Evolutionary conservation across 2,888 invertebrate species (phyloP).

Genomic region (Griposia aprilina): DNA sequence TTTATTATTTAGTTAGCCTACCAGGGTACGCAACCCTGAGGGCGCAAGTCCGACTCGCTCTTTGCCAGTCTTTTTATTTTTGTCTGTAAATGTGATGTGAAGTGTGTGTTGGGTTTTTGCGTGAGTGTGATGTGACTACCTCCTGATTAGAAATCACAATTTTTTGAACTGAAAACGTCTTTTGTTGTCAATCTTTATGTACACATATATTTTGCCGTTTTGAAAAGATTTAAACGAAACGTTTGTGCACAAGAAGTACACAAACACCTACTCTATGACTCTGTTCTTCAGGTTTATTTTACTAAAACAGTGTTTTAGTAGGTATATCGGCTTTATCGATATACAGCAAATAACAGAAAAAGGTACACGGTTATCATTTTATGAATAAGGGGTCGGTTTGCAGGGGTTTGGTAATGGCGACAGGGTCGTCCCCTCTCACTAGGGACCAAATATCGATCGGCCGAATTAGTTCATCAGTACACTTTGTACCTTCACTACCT

Average conservation of each 20-base stretch:
- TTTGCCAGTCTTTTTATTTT: neutral
- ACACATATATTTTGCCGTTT: neutral
- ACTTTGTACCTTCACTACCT: neutral
- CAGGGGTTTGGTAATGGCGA: neutral
- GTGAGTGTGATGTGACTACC: neutral
- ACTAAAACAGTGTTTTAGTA: neutral
- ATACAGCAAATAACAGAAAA: slow-evolving; percentile 5
- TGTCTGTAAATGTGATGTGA: neutral
- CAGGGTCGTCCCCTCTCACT: slow-evolving; percentile 29
- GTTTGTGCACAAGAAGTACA: neutral
- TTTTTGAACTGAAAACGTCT: neutral
- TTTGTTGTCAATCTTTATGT: neutral
- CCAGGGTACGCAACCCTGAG: neutral
- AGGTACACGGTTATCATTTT: slow-evolving; percentile 20
- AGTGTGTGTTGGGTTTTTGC: too few relatives aligned
- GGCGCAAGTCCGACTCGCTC: neutral
- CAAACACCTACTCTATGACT: neutral
- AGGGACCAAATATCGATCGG: slow-evolving; percentile 45
- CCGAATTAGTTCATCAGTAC: slow-evolving; percentile 22
- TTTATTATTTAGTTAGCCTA: neutral
- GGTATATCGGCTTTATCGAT: neutral
- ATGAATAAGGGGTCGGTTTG: slow-evolving; percentile 13
- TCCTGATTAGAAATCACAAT: neutral
- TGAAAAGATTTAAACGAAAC: neutral
- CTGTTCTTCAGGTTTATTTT: neutral